These are phyloP conservation scores for Heliconius nattereri DNA, from an alignment of 1,140 invertebrate species.

Conservation along the genomic window DNA sequence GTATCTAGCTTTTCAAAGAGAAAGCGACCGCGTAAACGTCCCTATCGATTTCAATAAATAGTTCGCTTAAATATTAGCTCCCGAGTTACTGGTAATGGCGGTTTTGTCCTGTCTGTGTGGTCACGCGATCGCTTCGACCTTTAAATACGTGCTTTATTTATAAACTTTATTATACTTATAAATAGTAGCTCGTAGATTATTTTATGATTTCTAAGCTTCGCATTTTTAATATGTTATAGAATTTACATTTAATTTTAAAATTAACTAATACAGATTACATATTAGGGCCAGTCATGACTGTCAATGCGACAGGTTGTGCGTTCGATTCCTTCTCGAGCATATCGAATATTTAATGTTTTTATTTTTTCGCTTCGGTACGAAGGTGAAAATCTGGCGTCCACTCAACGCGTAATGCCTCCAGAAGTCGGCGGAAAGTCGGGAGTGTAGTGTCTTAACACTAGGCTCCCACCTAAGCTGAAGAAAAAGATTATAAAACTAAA, in stretches of 20 bases:
- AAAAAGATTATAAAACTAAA: background rate
- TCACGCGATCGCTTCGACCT: conserved; percentile 37
- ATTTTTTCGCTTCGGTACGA: no score
- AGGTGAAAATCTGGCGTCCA: no score
- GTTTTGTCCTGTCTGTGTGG: conserved; percentile 41
- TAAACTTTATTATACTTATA: conserved; percentile 12
- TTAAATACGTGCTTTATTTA: conserved; percentile 29
- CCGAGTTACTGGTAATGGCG: conserved; percentile 36
- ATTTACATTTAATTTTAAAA: background rate
- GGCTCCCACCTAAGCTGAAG: background rate
- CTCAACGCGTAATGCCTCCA: no score
- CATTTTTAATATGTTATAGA: background rate
- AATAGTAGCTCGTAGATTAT: background rate
- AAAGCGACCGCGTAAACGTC: conserved; percentile 40
- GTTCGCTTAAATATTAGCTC: conserved; percentile 43
- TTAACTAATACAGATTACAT: no score
- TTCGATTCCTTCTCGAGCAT: no score
- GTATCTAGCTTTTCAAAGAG: conserved; percentile 39
- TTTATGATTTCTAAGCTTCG: background rate
- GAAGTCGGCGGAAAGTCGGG: no score
- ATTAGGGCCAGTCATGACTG: no score
- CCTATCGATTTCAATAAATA: conserved; percentile 43
- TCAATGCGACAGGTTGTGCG: no score
- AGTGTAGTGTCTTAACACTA: no score
- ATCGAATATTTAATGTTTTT: no score